Conservation (phyloP, 1,140 invertebrate genomes). For the Parapsyche elsis region DNA sequence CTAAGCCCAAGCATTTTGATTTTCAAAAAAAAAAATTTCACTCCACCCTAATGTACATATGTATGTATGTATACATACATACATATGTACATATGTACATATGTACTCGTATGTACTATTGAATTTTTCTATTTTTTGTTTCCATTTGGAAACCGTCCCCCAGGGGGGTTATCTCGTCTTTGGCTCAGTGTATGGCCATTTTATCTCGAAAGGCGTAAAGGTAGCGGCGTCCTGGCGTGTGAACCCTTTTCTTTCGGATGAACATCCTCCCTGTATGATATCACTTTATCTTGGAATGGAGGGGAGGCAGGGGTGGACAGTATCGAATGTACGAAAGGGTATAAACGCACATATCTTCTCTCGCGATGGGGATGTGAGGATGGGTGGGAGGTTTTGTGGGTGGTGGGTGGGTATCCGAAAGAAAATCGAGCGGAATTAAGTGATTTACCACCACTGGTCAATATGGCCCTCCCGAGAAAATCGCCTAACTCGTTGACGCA, state of each 20-base stretch:
- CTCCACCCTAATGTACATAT: not conserved
- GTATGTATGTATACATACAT: not conserved
- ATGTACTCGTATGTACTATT: not conserved
- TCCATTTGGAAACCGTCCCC: not conserved
- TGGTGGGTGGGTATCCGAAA: not conserved
- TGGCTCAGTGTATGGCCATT: conserved; percentile 12
- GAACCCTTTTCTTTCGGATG: conserved; percentile 6
- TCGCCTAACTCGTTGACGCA: not conserved
- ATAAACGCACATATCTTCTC: not conserved
- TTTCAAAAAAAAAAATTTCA: too few relatives aligned
- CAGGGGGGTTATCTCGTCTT: not conserved
- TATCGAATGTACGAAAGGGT: conserved; percentile 19
- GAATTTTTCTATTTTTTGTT: not conserved
- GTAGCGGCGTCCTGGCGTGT: conserved; percentile 3
- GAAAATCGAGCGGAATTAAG: conserved; percentile 38
- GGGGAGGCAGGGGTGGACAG: not conserved
- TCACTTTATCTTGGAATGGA: conserved; percentile 1
- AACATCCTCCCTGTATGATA: not conserved
- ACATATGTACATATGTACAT: not conserved
- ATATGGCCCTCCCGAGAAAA: not conserved
- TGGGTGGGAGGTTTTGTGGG: not conserved
- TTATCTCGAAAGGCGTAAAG: conserved; percentile 23
- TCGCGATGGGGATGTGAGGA: too few relatives aligned
- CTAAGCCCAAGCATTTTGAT: too few relatives aligned
- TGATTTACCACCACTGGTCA: conserved; percentile 29